Percentiles rank a stretch among this genome's conserved stretches.
These are phyloP conservation scores for Ciconia nigra DNA, from an alignment of 2,797 vertebrate species.

Conservation along the genomic window DNA sequence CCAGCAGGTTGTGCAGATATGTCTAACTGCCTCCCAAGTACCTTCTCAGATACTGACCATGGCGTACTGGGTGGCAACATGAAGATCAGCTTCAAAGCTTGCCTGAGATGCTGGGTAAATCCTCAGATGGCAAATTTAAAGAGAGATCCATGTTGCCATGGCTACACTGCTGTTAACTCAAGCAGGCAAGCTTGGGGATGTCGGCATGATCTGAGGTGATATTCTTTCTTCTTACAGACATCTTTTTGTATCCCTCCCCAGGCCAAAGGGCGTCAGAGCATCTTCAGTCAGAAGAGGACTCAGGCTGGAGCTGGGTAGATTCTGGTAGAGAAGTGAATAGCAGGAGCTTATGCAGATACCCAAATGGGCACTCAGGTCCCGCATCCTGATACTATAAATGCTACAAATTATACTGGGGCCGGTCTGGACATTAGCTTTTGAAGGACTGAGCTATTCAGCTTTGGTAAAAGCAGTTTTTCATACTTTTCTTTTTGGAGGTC, in stretches of 20 bases:
- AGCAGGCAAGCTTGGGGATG: background rate
- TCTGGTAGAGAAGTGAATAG: background rate
- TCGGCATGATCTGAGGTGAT: background rate
- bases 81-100: background rate
- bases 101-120: background rate
- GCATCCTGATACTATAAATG: background rate
- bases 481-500: background rate
- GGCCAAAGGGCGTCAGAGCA: background rate
- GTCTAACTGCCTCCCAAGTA: background rate
- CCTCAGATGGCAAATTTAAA: background rate
- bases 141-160: background rate
- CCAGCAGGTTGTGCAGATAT: background rate
- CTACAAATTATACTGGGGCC: background rate
- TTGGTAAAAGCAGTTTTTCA: background rate
- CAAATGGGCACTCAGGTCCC: background rate
- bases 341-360: accelerated
- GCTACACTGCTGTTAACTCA: background rate
- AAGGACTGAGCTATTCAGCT: background rate
- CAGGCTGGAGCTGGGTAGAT: background rate
- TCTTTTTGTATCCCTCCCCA: background rate
- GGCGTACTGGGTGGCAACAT: background rate
- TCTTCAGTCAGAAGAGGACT: background rate
- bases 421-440: background rate
- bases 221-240: background rate
- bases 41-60: background rate